Conservation (phyloP, 2,888 invertebrate species). For the Sesia apiformis region DNA sequence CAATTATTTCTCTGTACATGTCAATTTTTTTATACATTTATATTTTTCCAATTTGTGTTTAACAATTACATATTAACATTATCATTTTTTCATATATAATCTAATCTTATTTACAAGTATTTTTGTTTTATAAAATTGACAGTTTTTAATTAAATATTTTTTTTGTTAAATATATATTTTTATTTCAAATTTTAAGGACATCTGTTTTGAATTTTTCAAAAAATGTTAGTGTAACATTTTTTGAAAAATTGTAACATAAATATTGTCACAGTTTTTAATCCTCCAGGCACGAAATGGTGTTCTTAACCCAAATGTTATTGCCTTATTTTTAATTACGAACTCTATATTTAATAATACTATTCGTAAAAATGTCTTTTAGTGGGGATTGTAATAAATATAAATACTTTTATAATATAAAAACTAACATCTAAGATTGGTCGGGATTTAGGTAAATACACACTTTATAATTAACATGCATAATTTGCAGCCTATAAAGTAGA, state of each 20-base stretch:
- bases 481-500: background rate
- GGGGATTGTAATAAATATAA: constrained; percentile 68
- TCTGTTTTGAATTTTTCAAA: constrained; percentile 8
- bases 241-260: constrained; percentile 33
- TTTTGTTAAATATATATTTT: constrained; percentile 32
- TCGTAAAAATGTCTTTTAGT: constrained; percentile 73
- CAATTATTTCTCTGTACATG: constrained; percentile 38
- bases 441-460: constrained; percentile 66
- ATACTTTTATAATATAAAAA: constrained; percentile 46
- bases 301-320: constrained; percentile 65
- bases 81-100: constrained; percentile 43
- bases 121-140: constrained; percentile 63
- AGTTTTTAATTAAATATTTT: constrained; percentile 41
- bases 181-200: background rate
- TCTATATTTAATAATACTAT: constrained; percentile 73
- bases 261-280: constrained; percentile 56
- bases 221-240: constrained; percentile 8
- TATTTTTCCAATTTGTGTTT: constrained; percentile 47
- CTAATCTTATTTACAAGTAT: constrained; percentile 65
- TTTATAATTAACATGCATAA: constrained; percentile 28
- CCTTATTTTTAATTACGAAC: constrained; percentile 56
- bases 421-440: constrained; percentile 67
- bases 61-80: constrained; percentile 57
- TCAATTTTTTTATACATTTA: constrained; percentile 34
- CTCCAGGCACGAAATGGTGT: constrained; percentile 66